Conservation (phyloP, 2,113 vertebrate genomes). For the Odobenus rosmarus region DNA sequence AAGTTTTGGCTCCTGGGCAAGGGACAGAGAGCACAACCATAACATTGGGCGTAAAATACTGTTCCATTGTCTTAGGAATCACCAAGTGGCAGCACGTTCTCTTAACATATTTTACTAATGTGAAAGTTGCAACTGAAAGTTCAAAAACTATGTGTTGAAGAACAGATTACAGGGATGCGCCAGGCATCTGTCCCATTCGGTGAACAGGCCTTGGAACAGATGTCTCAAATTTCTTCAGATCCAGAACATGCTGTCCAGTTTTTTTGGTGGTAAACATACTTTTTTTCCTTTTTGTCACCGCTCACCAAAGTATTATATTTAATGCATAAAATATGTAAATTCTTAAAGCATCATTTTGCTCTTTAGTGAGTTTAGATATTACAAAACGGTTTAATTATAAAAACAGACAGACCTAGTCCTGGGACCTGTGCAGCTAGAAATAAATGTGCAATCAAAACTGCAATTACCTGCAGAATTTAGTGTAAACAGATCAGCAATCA, state of each 20-base stretch:
- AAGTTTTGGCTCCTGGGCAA: slow-evolving; percentile 4
- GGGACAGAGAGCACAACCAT: neutral
- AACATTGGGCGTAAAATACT: slow-evolving; percentile 41
- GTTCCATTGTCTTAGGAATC: slow-evolving; percentile 70
- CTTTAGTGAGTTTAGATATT: slow-evolving; percentile 95
- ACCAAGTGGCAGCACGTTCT: slow-evolving; percentile 73
- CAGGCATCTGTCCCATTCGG: slow-evolving; percentile 87
- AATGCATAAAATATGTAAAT: slow-evolving; percentile 92
- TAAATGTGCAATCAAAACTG: slow-evolving; percentile 99
- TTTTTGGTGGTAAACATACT: slow-evolving; percentile 83
- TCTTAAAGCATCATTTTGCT: slow-evolving; percentile 91
- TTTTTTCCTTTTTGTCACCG: slow-evolving; percentile 81
- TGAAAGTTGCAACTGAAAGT: slow-evolving; percentile 85
- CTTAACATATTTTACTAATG: slow-evolving; percentile 80
- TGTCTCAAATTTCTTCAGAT: slow-evolving; percentile 89
- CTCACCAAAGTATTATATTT: slow-evolving; percentile 88
- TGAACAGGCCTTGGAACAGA: slow-evolving; percentile 89
- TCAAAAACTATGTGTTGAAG: slow-evolving; percentile 86
- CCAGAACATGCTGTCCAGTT: slow-evolving; percentile 88
- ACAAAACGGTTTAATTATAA: slow-evolving; percentile 98
- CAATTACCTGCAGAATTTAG: slow-evolving; percentile 99
- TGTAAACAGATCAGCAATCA: slow-evolving; percentile 99
- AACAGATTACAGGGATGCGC: slow-evolving; percentile 87
- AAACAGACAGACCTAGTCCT: slow-evolving; percentile 95
- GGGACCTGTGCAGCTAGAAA: slow-evolving; percentile 95